phyloP scores from a whole-genome alignment of 2,113 vertebrate species.

The Cyprinus carpio region DNA sequence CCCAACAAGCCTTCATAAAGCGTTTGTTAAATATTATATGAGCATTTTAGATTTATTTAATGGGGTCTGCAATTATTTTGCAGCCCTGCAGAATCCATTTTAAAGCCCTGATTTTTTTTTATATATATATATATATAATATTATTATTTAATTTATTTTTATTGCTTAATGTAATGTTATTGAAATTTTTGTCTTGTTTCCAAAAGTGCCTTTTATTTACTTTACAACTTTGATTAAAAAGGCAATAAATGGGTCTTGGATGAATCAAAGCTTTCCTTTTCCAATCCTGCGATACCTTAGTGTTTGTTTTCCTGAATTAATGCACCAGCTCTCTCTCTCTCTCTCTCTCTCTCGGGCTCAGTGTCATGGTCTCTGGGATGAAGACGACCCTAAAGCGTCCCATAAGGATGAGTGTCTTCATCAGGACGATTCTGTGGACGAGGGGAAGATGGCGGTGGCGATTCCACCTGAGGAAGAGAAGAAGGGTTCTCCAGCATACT shows the following conservation, averaged over 20 bases:
- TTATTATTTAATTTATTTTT: not conserved
- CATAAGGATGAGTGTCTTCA: slow-evolving; percentile 65
- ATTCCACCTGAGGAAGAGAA: slow-evolving; percentile 70
- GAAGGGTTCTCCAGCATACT: slow-evolving; percentile 78
- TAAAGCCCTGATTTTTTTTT: not conserved
- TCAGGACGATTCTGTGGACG: slow-evolving; percentile 83
- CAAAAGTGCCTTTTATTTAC: slow-evolving; percentile 3
- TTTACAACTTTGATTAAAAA: not conserved
- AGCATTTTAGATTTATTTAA: not conserved
- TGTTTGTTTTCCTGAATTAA: not conserved
- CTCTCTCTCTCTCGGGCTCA: too few species aligned
- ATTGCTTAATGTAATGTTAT: not conserved
- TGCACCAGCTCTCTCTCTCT: not conserved
- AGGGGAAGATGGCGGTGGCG: slow-evolving; percentile 62
- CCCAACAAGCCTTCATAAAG: not conserved
- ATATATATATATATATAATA: too few species aligned
- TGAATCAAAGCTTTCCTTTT: not conserved
- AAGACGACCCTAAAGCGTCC: slow-evolving; percentile 78
- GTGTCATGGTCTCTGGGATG: slow-evolving; percentile 97
- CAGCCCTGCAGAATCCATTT: not conserved
- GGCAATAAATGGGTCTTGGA: not conserved
- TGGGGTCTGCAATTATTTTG: not conserved
- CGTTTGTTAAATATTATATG: not conserved
- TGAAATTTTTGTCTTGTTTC: not conserved
- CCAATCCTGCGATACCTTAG: not conserved